phyloP scores from a whole-genome alignment of 1,140 invertebrate genomes.

The Ceratosolen fusciceps region DNA sequence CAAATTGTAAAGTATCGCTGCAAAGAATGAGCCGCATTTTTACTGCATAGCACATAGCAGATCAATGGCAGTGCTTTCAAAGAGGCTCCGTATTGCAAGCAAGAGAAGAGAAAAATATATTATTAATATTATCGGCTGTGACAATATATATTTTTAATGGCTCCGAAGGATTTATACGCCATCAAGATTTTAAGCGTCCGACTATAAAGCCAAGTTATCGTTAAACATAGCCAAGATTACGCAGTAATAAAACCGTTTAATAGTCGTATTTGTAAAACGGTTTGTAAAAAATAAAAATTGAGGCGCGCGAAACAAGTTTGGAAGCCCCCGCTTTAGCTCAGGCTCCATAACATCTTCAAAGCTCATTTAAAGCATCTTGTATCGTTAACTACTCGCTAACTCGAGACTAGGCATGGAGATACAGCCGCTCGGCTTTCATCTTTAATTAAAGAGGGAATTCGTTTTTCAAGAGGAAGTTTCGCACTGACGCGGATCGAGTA shows the following conservation, averaged over 20 bases:
- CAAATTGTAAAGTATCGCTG: too few species aligned
- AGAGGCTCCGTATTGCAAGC: not conserved
- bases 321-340: too few species aligned
- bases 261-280: not conserved
- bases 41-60: too few species aligned
- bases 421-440: not conserved
- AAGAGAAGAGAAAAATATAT: not conserved
- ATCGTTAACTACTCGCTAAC: too few species aligned
- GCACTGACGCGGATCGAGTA: not conserved
- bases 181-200: not conserved
- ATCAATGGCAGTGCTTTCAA: not conserved
- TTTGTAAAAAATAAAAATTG: not conserved
- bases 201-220: not conserved
- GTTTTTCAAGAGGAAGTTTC: constrained; percentile 15
- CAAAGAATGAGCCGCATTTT: too few species aligned
- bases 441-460: constrained; percentile 30
- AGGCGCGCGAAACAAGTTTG: not conserved
- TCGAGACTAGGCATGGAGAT: not conserved
- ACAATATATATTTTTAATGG: not conserved
- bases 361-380: not conserved
- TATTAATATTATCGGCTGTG: not conserved
- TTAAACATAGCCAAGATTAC: not conserved
- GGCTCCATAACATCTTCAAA: not conserved
- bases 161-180: not conserved
- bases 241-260: not conserved